Conservation (phyloP, 2,888 invertebrate species). For the Ypsolopha scabrella region DNA sequence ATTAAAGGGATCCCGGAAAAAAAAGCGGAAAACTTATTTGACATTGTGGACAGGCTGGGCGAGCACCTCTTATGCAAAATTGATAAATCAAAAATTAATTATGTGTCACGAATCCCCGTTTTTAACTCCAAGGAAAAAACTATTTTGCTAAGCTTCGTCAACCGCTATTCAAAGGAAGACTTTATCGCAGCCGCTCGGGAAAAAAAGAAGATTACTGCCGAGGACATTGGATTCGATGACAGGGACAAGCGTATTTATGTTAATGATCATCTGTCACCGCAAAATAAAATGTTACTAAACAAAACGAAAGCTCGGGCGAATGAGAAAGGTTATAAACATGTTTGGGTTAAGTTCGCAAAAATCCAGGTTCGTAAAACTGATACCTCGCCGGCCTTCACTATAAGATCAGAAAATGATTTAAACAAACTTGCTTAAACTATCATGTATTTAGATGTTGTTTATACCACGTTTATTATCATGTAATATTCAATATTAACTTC, state of each 20-base stretch:
- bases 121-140: too few species aligned
- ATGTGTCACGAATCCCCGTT: too few species aligned
- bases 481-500: too few species aligned
- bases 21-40: too few species aligned
- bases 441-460: too few species aligned
- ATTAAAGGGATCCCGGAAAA: not conserved
- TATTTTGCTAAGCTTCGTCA: slow-evolving; percentile 8
- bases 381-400: slow-evolving; percentile 4
- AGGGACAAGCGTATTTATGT: slow-evolving; percentile 8
- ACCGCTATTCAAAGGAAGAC: slow-evolving; percentile 10
- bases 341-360: slow-evolving; percentile 10
- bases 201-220: not conserved
- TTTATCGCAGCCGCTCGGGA: slow-evolving; percentile 7
- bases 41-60: too few species aligned
- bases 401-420: slow-evolving; percentile 10
- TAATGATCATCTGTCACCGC: slow-evolving; percentile 9
- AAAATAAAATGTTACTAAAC: slow-evolving; percentile 7
- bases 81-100: too few species aligned
- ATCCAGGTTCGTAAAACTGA: slow-evolving; percentile 8
- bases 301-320: slow-evolving; percentile 7
- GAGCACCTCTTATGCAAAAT: too few species aligned
- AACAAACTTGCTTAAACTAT: too few species aligned
- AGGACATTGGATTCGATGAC: slow-evolving; percentile 2
- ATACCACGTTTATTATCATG: too few species aligned
- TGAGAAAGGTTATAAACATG: slow-evolving; percentile 7